Evolutionary conservation across 2,888 invertebrate species (phyloP).

Genomic region (Electrophaes corylata): DNA sequence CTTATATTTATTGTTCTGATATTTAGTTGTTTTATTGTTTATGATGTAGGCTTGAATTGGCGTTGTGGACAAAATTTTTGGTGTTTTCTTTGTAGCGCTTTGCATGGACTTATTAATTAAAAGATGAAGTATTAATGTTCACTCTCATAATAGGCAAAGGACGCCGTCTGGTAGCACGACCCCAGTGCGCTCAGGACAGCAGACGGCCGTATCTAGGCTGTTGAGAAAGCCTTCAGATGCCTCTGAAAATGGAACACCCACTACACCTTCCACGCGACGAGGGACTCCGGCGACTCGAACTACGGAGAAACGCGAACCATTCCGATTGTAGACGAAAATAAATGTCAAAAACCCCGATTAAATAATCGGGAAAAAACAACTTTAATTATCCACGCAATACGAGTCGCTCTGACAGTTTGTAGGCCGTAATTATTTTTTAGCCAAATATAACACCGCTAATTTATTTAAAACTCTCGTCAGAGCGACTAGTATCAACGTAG

Average conservation of each 20-base stretch:
- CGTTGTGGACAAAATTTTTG: constrained; percentile 34
- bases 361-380: constrained; percentile 31
- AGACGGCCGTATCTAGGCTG: constrained; percentile 86
- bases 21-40: constrained; percentile 30
- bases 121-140: constrained; percentile 32
- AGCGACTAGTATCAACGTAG: constrained; percentile 56
- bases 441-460: constrained; percentile 20
- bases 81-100: constrained; percentile 41
- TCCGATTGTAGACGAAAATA: constrained; percentile 86
- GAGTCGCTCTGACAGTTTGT: constrained; percentile 54
- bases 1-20: constrained; percentile 37
- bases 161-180: constrained; percentile 91
- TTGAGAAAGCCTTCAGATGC: constrained; percentile 88
- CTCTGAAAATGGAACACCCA: constrained; percentile 85
- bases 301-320: constrained; percentile 87
- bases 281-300: constrained; percentile 73
- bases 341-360: constrained; percentile 27
- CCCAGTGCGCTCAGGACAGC: constrained; percentile 86
- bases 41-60: constrained; percentile 13
- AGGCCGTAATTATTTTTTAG: constrained; percentile 9
- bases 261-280: constrained; percentile 70
- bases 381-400: constrained; percentile 47
- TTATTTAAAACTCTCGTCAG: constrained; percentile 40
- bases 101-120: constrained; percentile 39
- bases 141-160: constrained; percentile 83